Evolutionary conservation across 2,797 vertebrate genomes (phyloP).

Genomic region (Paramormyrops hopkinsi): DNA sequence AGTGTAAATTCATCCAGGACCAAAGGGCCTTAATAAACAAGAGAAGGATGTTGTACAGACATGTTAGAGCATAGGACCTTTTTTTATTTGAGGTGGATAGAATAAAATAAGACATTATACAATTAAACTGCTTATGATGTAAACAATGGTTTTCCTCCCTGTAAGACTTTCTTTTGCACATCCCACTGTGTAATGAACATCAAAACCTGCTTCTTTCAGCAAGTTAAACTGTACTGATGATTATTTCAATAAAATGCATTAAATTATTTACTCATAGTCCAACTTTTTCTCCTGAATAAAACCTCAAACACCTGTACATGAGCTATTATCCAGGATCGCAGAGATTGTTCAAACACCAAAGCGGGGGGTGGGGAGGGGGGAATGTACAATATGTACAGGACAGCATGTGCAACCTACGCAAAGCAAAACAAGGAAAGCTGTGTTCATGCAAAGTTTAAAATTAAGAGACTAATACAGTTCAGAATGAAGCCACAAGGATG

Average conservation of each 20-base stretch:
- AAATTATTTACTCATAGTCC: conserved; percentile 64
- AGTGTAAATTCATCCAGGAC: conserved; percentile 33
- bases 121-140: neutral
- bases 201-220: neutral
- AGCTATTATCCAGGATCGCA: conserved; percentile 64
- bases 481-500: conserved; percentile 54
- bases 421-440: conserved; percentile 65
- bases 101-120: conserved; percentile 4
- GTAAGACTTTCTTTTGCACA: neutral
- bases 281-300: conserved; percentile 70
- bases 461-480: conserved; percentile 30
- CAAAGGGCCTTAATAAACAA: conserved; percentile 33
- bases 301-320: conserved; percentile 86
- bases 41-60: neutral
- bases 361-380: conserved; percentile 32
- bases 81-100: conserved; percentile 2
- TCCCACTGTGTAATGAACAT: neutral
- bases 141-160: neutral
- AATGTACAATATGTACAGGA: conserved; percentile 98
- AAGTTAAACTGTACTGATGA: conserved; percentile 62
- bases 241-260: conserved; percentile 74
- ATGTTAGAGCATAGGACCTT: neutral
- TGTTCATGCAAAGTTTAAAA: conserved; percentile 52
- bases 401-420: conserved; percentile 65
- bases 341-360: conserved; percentile 39